Evolutionary conservation across 2,797 vertebrate genomes (phyloP), one percentile per base, ranked within the genome.

Genomic region (Diceros bicornis): DNA sequence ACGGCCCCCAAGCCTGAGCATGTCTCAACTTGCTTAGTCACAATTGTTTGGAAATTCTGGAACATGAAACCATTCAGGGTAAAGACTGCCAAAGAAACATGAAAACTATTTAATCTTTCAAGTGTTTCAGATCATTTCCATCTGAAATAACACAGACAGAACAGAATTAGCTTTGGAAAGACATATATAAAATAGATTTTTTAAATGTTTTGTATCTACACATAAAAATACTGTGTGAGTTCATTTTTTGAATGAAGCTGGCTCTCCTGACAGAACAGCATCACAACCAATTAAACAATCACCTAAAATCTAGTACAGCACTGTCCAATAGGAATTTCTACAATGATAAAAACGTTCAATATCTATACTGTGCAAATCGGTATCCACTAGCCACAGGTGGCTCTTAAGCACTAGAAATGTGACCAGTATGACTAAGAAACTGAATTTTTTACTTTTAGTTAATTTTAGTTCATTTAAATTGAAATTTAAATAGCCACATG

Each of bases 121-220:
- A 92, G 18, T 52, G 23, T 81, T 74, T 61, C 59, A 74, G 27
- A 61, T 68, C 29, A 81, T 81, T 37, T 32, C 21, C 47, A 66
- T 59, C 29, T 72, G 29, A 66, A 72, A 96, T 68, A 91, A 82
- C 29, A n/a, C 25, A 81, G 34, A n/a, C 23, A 62, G 13, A 37
- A 82, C 44, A 66, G 50, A 78, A 72, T 79, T 84, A 71, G 55
- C 75, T 81, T 92, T 32, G 62, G 78, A 72, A 78, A 84, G 62
- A 83, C 10, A 41, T 34, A 64, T 25, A 34, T 18, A 78, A 85
- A 47, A 59, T 13, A 61, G 57, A 66, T 41, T 59, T 72, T 78
- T 10, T 3, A 61, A 57, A 64, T 74, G 25, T 64, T 89, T 88
- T 62, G 9, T 32, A 21, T 71, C 62, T 72, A 25, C 13, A 64